phyloP scores from a whole-genome alignment of 2,888 invertebrate genomes.

The Tiphia femorata region DNA sequence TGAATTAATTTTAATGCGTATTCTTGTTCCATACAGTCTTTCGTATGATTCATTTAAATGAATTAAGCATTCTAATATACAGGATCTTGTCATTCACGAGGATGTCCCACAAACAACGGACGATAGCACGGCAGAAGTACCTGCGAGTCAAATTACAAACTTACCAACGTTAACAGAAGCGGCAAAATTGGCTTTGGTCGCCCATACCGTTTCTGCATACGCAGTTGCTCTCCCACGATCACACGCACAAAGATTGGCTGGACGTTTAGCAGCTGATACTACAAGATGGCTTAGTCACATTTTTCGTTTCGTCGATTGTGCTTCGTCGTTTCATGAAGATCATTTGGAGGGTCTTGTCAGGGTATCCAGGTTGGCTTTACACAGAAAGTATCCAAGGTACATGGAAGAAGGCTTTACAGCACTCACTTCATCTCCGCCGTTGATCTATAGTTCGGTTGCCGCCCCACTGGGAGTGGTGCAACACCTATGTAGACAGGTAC shows the following conservation, averaged over 20 bases:
- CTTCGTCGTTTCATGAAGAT: constrained; percentile 90
- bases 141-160: constrained; percentile 56
- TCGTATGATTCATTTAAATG: background rate
- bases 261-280: constrained; percentile 86
- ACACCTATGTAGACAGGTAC: constrained; percentile 81
- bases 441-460: constrained; percentile 86
- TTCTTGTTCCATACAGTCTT: background rate
- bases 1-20: background rate
- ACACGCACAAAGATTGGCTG: constrained; percentile 84
- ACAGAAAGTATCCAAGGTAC: constrained; percentile 85
- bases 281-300: constrained; percentile 89
- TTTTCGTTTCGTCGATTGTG: constrained; percentile 83
- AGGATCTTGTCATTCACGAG: constrained; percentile 66
- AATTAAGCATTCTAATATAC: background rate
- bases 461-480: constrained; percentile 84
- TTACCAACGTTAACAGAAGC: constrained; percentile 66
- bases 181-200: constrained; percentile 78
- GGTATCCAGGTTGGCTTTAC: constrained; percentile 83
- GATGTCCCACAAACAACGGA: constrained; percentile 65
- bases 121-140: constrained; percentile 72
- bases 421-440: constrained; percentile 85
- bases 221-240: constrained; percentile 85
- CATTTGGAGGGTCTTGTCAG: constrained; percentile 88
- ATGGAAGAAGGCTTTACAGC: constrained; percentile 84
- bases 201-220: constrained; percentile 91